Base-by-base conservation (phyloP, 53 echinoderm and acorn worm species). In the Paelopatides confundens region DNA sequence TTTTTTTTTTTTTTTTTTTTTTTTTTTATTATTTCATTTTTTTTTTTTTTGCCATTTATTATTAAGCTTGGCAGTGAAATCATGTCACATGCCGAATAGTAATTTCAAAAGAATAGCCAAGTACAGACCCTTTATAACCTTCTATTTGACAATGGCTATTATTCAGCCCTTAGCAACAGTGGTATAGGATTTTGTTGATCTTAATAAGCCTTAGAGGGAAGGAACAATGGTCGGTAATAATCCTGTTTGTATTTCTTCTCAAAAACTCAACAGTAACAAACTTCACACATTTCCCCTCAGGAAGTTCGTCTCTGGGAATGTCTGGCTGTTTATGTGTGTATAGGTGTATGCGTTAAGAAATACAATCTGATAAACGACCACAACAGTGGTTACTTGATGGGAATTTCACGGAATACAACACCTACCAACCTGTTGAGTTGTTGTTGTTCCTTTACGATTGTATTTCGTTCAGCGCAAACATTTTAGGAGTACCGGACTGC, bases 271-370 rank as follows among this genome's bases (percentile, higher is more conserved):
- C 58, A n/a, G 58, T 18, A n/a, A 3, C 58, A 3, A 58, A 58
- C 58, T 58, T 58, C 58, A 58, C n/a, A 58, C 58, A 58, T 58
- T 58, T 58, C 58, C 58, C 58, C 58, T 58, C 58, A 58, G 58
- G 58, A 58, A 58, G 24, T n/a, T 58, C 24, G 58, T 18, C n/a
- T 58, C 17, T 54, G 43, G 43, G 43, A 43, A 43, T 8, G 43
- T 43, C 9, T 43, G 9, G 12, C 43, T 43, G 9, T 12, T 10
- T 12, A 43, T 12, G 43, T 43, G 43, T 12, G 12, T 43, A 43
- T 43, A 43, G 43, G 43, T 43, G 43, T 43, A 7, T 43, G 43
- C 12, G 8, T 8, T 43, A 43, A 43, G 8, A 43, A 43, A 10
- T 10, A 8, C 43, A 43, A 12, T 12, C 9, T 43, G 43, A n/a